Base-by-base conservation (phyloP, 2,888 invertebrate genomes). In the Drosophila multiciliata region DNA sequence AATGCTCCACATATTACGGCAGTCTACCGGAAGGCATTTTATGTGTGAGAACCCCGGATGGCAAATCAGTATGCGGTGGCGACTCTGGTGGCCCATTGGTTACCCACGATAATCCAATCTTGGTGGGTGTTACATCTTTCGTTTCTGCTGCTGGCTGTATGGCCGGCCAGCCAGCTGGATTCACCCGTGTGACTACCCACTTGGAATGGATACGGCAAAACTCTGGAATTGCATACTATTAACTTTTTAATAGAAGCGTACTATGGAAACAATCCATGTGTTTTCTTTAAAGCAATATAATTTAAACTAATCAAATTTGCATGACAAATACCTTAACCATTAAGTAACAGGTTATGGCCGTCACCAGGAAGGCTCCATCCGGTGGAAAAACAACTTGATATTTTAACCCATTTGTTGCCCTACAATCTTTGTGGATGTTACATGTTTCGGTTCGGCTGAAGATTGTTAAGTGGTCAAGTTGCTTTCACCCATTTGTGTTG, bases 61-160 rank as follows among this genome's bases (percentile, higher is more conserved):
- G 79, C 3, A 75, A 61, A 4, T 85, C 91, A 3, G 81, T 79
- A 0, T 91, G 91, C 61, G 73, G 76, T 1, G 91, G 92, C 0
- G 92, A 92, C 66, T 91, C 90, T 15, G 92, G 92, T 29, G 91
- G 90, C 26, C 91, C 91, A 32, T 72, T 92, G 78, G 87, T 89
- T 3, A 78, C 82, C 52, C 73, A 74, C 20, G 65, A 79, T 6
- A 73, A 65, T 11, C 58, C 66, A 0, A 57, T 73, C 8, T 75
- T 90, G 8, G 61, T 92, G 23, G 92, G 92, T 5, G 52, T 91
- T 7, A 78, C 80, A 11, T 79, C 90, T 0, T 90, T 87, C 20
- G 67, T 17, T 0, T 53, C 68, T 0, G 49, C 50, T 8, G 58
- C 52, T 2, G 81, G 75, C 17, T 79, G 84, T 65, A 75, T 59